A percentile compares a stretch with the other conserved stretches of the same genome.
phyloP scores from a whole-genome alignment of 2,888 invertebrate species.

The Patella pellucida region DNA sequence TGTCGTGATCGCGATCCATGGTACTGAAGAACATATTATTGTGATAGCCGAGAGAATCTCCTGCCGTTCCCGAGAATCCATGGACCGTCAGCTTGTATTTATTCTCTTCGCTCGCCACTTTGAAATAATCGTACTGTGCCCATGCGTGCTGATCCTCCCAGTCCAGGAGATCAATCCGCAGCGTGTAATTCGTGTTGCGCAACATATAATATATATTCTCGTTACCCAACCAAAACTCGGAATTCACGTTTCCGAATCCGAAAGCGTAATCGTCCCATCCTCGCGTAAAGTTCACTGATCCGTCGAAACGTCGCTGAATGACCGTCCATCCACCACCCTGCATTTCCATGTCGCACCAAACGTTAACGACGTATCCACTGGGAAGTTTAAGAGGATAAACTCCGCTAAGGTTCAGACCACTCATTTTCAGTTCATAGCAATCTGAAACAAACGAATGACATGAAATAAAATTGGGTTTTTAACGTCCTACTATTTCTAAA shows the following conservation, averaged over 20 bases:
- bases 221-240: slow-evolving; percentile 91
- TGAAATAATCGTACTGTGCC: slow-evolving; percentile 84
- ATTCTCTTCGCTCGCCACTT: slow-evolving; percentile 77
- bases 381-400: slow-evolving; percentile 79
- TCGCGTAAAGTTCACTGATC: slow-evolving; percentile 84
- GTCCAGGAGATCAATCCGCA: slow-evolving; percentile 87
- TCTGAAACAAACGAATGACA: slow-evolving; percentile 69
- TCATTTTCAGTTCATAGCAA: slow-evolving; percentile 74
- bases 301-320: slow-evolving; percentile 85
- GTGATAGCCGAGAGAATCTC: slow-evolving; percentile 89
- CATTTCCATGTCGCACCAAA: slow-evolving; percentile 77
- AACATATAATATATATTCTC: slow-evolving; percentile 85
- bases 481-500: too few relatives aligned
- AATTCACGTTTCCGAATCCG: slow-evolving; percentile 82
- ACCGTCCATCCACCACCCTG: slow-evolving; percentile 79
- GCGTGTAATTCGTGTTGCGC: slow-evolving; percentile 63
- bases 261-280: slow-evolving; percentile 86
- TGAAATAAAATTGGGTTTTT: too few relatives aligned
- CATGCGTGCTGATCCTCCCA: slow-evolving; percentile 85
- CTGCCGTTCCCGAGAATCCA: slow-evolving; percentile 81
- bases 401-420: slow-evolving; percentile 78
- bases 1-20: slow-evolving; percentile 88
- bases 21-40: slow-evolving; percentile 92
- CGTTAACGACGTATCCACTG: slow-evolving; percentile 78
- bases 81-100: slow-evolving; percentile 82